Evolutionary conservation across 2,113 vertebrate species (phyloP).

Genomic region (Aramus guarauna): DNA sequence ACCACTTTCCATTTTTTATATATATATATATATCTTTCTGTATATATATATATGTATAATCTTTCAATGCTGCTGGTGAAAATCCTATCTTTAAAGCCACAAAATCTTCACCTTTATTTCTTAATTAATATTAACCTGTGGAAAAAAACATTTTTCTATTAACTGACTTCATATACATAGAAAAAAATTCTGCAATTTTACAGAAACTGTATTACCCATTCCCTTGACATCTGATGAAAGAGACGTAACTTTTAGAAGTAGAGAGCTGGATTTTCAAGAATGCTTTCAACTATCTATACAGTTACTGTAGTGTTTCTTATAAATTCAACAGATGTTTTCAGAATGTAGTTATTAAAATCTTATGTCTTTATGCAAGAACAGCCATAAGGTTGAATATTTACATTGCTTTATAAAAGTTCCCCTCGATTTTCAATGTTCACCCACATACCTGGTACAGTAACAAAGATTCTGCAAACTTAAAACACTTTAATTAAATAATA

Average conservation of each 20-base stretch:
- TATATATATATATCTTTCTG: slow-evolving; percentile 63
- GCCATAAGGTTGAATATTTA: slow-evolving; percentile 80
- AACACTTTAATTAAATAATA: slow-evolving; percentile 83
- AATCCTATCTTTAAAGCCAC: slow-evolving; percentile 73
- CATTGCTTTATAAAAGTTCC: slow-evolving; percentile 85
- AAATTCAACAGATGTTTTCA: slow-evolving; percentile 78
- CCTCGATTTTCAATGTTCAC: slow-evolving; percentile 79
- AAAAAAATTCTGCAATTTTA: slow-evolving; percentile 77
- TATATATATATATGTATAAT: slow-evolving; percentile 69
- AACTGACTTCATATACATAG: slow-evolving; percentile 78
- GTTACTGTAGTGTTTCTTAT: slow-evolving; percentile 73
- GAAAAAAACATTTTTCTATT: slow-evolving; percentile 67
- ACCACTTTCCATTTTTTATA: slow-evolving; percentile 67
- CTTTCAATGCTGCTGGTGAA: slow-evolving; percentile 73
- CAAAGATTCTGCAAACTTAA: slow-evolving; percentile 80
- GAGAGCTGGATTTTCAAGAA: slow-evolving; percentile 78
- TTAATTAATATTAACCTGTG: slow-evolving; percentile 68
- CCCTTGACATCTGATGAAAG: slow-evolving; percentile 77
- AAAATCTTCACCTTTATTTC: slow-evolving; percentile 72
- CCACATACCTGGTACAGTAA: slow-evolving; percentile 79
- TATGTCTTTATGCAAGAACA: slow-evolving; percentile 74
- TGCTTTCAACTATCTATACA: slow-evolving; percentile 76
- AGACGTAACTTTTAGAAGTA: slow-evolving; percentile 74
- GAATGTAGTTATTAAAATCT: slow-evolving; percentile 79
- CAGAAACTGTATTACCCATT: slow-evolving; percentile 74